Base-by-base conservation (phyloP, 2,888 invertebrate genomes). In the Pristionchus japonicus region DNA sequence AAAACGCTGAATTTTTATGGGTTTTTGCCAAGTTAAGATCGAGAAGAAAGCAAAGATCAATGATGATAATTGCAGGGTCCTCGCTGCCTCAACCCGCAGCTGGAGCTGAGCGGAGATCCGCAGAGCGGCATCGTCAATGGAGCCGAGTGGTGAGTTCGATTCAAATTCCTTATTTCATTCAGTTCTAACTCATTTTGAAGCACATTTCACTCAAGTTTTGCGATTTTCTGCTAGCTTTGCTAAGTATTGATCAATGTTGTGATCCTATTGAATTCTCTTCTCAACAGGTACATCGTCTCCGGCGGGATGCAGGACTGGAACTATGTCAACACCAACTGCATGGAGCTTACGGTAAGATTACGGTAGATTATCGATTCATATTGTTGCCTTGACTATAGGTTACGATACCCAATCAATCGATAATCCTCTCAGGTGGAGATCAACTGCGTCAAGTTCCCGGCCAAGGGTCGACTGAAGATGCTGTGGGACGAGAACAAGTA, bases 241-340 rank as follows among this genome's bases (percentile, higher is more conserved):
- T n/a, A n/a, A n/a, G 9, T 23, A 64, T 23, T 37, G 23, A 37
- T 23, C 9, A 13, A 82, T 43, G 47, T 43, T 11, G 43, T 43
- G 43, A 43, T 43, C 17, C 17, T 13, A 67, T 67, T 67, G n/a
- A n/a, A n/a, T n/a, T n/a, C 11, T 77, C 13, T 4, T 77, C 27
- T 20, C n/a, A 31, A n/a, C 77, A 90, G 90, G 90, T 94, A 93
- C 88, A 91, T 92, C 67, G 91, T 94, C 7, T 90, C 96, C 6
- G 98, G 99, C 0, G 99, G 99, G 13, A 99, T 99, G 99, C 99
- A 99, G 95, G 99, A 99, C 95, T 99, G 98, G 97, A 99, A 98
- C 95, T 99, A 99, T 95, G 94, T 98, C 0, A 96, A 97, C 92
- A 97, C 97, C 0, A 97, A 97, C 92, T 97, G 97, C 93, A 97